Evolutionary conservation across 2,888 invertebrate genomes (phyloP).

Genomic region (Macroteleia sp.): DNA sequence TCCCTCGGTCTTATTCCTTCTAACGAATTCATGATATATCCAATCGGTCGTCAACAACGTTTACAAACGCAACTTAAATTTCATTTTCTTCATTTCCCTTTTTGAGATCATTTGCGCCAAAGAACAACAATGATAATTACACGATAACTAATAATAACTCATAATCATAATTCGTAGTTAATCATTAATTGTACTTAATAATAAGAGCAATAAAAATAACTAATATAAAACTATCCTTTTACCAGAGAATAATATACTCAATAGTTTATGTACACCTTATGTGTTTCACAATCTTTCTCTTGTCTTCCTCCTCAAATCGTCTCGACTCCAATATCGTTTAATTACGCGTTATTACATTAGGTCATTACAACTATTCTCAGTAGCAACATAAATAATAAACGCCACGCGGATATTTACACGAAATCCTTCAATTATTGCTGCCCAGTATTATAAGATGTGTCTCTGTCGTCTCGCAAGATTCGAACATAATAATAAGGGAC

Average conservation of each 20-base stretch:
- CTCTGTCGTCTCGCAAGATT: conserved; percentile 54
- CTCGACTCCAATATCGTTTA: conserved; percentile 40
- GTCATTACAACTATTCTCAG: no score
- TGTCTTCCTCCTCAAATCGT: conserved; percentile 43
- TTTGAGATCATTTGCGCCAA: conserved; percentile 80
- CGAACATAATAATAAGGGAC: no score
- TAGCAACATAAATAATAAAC: conserved; percentile 81
- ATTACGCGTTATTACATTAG: conserved; percentile 67
- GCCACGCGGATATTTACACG: conserved; percentile 80
- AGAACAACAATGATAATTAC: conserved; percentile 78
- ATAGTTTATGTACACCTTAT: conserved; percentile 78
- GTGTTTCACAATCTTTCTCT: conserved; percentile 71
- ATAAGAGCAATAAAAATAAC: conserved; percentile 79
- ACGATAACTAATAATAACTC: conserved; percentile 71
- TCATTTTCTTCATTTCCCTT: conserved; percentile 54
- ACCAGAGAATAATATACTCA: conserved; percentile 75
- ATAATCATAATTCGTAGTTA: conserved; percentile 69
- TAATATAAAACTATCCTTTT: conserved; percentile 79
- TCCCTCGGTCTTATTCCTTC: no score
- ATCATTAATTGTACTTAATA: conserved; percentile 70
- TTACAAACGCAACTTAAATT: no score
- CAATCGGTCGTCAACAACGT: no score
- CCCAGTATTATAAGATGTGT: conserved; percentile 45
- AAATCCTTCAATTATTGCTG: conserved; percentile 66
- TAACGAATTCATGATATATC: no score